These are phyloP conservation scores for Neodontobutis hainanensis DNA, from an alignment of 2,113 vertebrate species.

Conservation along the genomic window DNA sequence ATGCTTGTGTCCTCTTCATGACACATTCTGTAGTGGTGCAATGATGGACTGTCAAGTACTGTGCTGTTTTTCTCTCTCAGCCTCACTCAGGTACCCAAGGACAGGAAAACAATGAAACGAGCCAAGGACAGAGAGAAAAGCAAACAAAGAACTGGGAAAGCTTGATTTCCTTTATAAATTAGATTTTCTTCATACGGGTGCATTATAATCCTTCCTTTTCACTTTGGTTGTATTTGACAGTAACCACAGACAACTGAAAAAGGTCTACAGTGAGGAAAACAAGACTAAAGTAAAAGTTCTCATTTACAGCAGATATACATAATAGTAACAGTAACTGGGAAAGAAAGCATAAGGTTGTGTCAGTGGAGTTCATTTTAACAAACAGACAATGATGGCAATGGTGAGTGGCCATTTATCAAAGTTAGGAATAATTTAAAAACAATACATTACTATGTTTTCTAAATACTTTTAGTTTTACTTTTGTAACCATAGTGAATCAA, in stretches of 20 bases:
- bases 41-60: constrained; percentile 57
- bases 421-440: no score
- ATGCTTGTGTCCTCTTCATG: constrained; percentile 31
- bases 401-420: no score
- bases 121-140: constrained; percentile 35
- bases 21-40: constrained; percentile 50
- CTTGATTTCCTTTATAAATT: constrained; percentile 31
- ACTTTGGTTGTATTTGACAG: constrained; percentile 7
- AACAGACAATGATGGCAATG: no score
- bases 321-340: not conserved
- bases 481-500: no score
- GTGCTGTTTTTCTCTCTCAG: constrained; percentile 23
- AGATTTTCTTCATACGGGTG: constrained; percentile 26
- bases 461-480: no score
- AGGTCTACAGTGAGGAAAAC: not conserved
- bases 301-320: not conserved
- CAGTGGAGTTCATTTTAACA: not conserved
- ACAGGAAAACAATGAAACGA: constrained; percentile 52
- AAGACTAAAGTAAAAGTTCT: not conserved
- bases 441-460: no score
- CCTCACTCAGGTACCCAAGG: constrained; percentile 54
- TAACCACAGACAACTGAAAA: constrained; percentile 1
- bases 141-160: not conserved
- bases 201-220: not conserved
- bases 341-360: not conserved